Conservation (phyloP, 1,140 invertebrate genomes). For the Zelostemma sp. region DNA sequence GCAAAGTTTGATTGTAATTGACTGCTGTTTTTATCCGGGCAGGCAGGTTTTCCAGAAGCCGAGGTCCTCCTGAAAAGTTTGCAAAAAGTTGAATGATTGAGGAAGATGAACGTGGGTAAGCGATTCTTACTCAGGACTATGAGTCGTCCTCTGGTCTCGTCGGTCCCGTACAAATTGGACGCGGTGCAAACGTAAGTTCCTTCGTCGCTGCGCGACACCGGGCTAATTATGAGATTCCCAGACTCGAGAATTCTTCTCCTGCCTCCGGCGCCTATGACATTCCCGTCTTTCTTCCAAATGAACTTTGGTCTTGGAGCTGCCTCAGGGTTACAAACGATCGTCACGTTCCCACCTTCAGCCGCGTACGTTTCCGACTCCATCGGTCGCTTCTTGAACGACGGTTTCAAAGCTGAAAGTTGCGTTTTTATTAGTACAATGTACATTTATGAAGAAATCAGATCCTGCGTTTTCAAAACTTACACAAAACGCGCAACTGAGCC, state of each 20-base stretch:
- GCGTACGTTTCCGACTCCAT: conserved; percentile 91
- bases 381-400: conserved; percentile 91
- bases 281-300: conserved; percentile 92
- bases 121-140: conserved; percentile 83
- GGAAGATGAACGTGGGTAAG: conserved; percentile 16
- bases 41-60: conserved; percentile 77
- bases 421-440: too few species aligned
- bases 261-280: conserved; percentile 82
- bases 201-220: conserved; percentile 88
- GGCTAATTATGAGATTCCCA: conserved; percentile 88
- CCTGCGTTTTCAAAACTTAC: conserved; percentile 71
- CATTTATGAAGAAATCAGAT: too few species aligned
- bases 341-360: conserved; percentile 91
- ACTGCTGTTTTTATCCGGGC: conserved; percentile 77
- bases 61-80: conserved; percentile 73
- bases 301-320: conserved; percentile 92
- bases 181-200: conserved; percentile 92
- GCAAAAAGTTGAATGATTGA: neutral
- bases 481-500: conserved; percentile 88
- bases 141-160: conserved; percentile 84
- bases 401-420: conserved; percentile 80
- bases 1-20: conserved; percentile 79
- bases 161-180: conserved; percentile 84
- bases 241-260: conserved; percentile 83
- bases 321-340: conserved; percentile 93